Base-by-base conservation (phyloP, 2,888 invertebrate genomes). In the Schizaphis graminum region DNA sequence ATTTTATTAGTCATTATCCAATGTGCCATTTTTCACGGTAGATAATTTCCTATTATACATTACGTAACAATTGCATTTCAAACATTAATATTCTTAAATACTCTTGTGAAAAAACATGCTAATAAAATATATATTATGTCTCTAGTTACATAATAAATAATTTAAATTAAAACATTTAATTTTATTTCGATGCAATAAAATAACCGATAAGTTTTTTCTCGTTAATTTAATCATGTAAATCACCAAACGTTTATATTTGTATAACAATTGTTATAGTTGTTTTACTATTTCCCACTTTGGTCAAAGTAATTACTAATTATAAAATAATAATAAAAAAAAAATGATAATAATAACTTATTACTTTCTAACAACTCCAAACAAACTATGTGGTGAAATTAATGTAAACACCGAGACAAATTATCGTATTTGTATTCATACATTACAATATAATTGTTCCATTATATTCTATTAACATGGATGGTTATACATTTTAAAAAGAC, bases 1-100 rank as follows among this genome's bases (percentile, higher is more conserved):
- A 77, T 77, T 77, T 35, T 77, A 77, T 77, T 77, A 77, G 77
- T 77, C 77, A 77, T 77, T 77, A 77, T 35, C 35, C 77, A 41
- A 77, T 77, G 77, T 77, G 21, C 35, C 35, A 77, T 77, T 35
- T 77, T 77, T 35, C 77, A 77, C 77, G 7, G 77, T 24, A 35
- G 21, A 77, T 67, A 77, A 77, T 77, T 35, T 77, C 77, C 35
- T 77, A 35, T 77, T 77, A 47, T 47, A 47, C 44, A 35, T 35
- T 21, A 35, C 8, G 8, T 21, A 21, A 35, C 77, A 77, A 35
- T 77, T 21, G n/a, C 35, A 77, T 77, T 77, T 77, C 2, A 21
- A 77, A 77, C 35, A 35, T 77, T 35, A 35, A 77, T 77, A 77
- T 77, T 77, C 35, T 21, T 35, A 77, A 77, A 77, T 21, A 77